phyloP scores from a whole-genome alignment of 2,113 vertebrate genomes.

The Dicrurus megarhynchus region DNA sequence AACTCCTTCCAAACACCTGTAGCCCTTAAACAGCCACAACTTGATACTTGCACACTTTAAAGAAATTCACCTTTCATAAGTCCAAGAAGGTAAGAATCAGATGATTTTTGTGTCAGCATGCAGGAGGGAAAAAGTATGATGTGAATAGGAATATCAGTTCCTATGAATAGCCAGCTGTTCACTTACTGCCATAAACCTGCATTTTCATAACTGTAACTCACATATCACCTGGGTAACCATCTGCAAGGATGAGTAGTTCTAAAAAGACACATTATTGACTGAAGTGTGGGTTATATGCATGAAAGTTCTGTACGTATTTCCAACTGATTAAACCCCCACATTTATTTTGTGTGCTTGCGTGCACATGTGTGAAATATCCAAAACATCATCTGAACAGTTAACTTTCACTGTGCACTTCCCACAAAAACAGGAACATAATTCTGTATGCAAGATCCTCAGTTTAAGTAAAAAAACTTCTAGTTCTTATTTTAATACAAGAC shows the following conservation, averaged over 20 bases:
- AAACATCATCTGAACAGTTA: background rate
- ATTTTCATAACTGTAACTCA: background rate
- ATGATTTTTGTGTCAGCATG: background rate
- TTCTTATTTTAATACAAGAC: background rate
- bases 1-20: background rate
- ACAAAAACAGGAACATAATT: background rate
- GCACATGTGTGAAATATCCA: background rate
- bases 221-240: background rate
- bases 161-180: background rate
- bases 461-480: background rate
- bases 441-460: background rate
- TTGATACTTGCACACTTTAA: background rate
- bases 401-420: background rate
- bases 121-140: background rate
- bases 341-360: fast-evolving
- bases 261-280: background rate
- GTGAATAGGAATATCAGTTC: background rate
- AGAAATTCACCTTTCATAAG: background rate
- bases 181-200: background rate
- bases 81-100: background rate
- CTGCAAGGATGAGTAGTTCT: background rate
- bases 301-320: background rate
- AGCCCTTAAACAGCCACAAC: background rate
- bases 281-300: background rate
- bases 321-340: background rate